A percentile compares a stretch with the other conserved stretches of the same genome.
Evolutionary conservation across 92 coral and sea anemone genomes (phyloP).

Genomic region (Actinostola sp.): DNA sequence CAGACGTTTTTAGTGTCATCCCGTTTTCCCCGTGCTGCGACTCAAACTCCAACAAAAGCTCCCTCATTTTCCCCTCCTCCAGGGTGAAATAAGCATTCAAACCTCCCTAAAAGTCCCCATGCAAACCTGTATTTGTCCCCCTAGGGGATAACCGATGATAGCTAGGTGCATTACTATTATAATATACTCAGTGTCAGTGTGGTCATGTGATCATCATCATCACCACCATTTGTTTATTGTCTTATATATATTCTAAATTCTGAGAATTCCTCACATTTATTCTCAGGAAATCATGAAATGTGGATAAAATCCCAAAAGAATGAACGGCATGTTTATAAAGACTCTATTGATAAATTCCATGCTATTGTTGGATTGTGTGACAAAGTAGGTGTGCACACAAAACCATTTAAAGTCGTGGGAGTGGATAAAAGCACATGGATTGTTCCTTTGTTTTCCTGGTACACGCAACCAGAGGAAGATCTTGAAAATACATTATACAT

Average conservation of each 20-base stretch:
- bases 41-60: too few relatives aligned
- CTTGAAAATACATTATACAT: slow-evolving; percentile 57
- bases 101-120: too few relatives aligned
- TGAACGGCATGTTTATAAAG: slow-evolving; percentile 11
- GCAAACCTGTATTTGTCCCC: too few relatives aligned
- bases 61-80: too few relatives aligned
- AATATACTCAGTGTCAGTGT: too few relatives aligned
- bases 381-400: slow-evolving; percentile 58
- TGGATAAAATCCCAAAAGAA: slow-evolving; percentile 55
- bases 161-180: too few relatives aligned
- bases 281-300: slow-evolving; percentile 76
- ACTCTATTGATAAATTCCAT: slow-evolving; percentile 69
- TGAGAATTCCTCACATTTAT: not conserved
- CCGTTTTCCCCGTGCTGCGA: too few relatives aligned
- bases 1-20: too few relatives aligned
- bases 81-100: too few relatives aligned
- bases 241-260: too few relatives aligned
- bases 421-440: slow-evolving; percentile 47
- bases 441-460: slow-evolving; percentile 83
- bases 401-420: slow-evolving; percentile 58
- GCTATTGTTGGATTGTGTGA: slow-evolving; percentile 59
- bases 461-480: slow-evolving; percentile 72
- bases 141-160: too few relatives aligned
- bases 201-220: too few relatives aligned
- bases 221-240: not conserved